A percentile compares a stretch with the other conserved stretches of the same genome.
phyloP scores from a whole-genome alignment of 2,797 vertebrate genomes.

The Distichodus sexfasciatus region DNA sequence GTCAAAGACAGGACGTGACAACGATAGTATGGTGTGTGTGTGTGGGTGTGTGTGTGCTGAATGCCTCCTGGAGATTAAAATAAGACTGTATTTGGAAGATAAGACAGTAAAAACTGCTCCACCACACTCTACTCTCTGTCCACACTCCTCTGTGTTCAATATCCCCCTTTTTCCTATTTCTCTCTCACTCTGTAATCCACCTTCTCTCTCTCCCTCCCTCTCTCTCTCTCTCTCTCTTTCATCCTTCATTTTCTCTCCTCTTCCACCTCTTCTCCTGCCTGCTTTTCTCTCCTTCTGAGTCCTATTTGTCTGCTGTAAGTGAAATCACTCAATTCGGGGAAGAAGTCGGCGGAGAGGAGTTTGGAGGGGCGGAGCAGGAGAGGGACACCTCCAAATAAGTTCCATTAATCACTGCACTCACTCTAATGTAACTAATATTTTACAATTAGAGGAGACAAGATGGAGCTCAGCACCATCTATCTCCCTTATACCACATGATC shows the following conservation, averaged over 20 bases:
- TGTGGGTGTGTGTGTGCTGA: neutral
- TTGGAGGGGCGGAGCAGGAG: constrained; percentile 78
- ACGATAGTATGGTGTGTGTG: too few relatives aligned
- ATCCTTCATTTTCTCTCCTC: constrained; percentile 32
- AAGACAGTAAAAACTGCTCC: neutral
- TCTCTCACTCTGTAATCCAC: constrained; percentile 28
- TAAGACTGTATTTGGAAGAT: neutral
- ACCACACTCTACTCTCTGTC: constrained; percentile 17
- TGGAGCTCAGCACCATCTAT: constrained; percentile 98
- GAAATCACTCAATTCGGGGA: constrained; percentile 94
- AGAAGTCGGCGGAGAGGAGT: constrained; percentile 92
- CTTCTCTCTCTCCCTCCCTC: constrained; percentile 47
- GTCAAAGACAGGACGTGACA: too few relatives aligned
- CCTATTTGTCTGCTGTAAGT: constrained; percentile 96
- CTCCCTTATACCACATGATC: constrained; percentile 99
- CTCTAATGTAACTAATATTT: constrained; percentile 99
- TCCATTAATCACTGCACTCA: constrained; percentile 99
- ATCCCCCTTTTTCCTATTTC: constrained; percentile 48
- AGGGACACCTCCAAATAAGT: constrained; percentile 99
- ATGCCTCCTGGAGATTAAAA: neutral
- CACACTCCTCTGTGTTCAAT: constrained; percentile 23
- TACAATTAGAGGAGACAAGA: constrained; percentile 99
- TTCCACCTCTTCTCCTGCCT: constrained; percentile 47
- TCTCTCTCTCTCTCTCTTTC: constrained; percentile 6
- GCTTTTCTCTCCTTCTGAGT: constrained; percentile 75